These are phyloP conservation scores for Belgica antarctica DNA, from an alignment of 2,888 invertebrate species.

Conservation along the genomic window DNA sequence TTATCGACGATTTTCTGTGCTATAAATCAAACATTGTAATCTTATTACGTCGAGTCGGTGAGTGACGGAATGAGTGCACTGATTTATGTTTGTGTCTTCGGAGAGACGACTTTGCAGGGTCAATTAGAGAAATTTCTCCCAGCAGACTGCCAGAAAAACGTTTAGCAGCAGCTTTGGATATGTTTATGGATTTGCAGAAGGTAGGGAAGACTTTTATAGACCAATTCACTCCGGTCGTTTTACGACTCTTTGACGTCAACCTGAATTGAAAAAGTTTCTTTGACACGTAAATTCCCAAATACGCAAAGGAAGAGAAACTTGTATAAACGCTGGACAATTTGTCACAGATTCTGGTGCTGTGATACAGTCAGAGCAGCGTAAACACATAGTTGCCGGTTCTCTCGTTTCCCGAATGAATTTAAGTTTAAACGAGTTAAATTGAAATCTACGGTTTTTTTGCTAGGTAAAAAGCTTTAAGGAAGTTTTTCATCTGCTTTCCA, in stretches of 20 bases:
- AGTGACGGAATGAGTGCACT: neutral
- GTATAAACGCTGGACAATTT: neutral
- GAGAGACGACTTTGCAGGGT: too few relatives aligned
- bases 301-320: neutral
- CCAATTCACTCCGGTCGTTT: neutral
- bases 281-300: neutral
- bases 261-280: neutral
- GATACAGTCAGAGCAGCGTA: too few relatives aligned
- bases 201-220: neutral
- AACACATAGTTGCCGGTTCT: too few relatives aligned
- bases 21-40: slow-evolving; percentile 3
- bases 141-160: neutral
- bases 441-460: too few relatives aligned
- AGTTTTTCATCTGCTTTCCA: too few relatives aligned
- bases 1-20: neutral
- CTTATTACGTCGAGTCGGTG: neutral
- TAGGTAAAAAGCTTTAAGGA: too few relatives aligned
- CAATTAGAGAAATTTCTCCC: too few relatives aligned
- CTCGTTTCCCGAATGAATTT: too few relatives aligned
- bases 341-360: too few relatives aligned
- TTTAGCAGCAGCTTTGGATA: neutral
- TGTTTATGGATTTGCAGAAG: neutral
- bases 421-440: too few relatives aligned
- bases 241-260: neutral
- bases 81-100: neutral